Evolutionary conservation across 2,888 invertebrate genomes (phyloP).

Genomic region (Flexamia atlantica): DNA sequence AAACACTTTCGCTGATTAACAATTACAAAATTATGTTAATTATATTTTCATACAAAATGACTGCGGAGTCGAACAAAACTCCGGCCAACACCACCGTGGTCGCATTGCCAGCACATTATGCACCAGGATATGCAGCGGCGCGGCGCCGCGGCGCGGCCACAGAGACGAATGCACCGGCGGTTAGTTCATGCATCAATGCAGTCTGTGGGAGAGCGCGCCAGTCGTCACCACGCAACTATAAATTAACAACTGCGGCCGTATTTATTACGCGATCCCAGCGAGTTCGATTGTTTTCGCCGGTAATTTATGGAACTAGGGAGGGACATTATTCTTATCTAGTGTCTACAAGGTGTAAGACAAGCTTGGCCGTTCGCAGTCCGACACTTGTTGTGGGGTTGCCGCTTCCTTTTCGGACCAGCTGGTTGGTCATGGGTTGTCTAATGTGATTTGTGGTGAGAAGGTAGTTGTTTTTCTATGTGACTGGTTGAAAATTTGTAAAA

Average conservation of each 20-base stretch:
- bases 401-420: background rate
- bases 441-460: too few relatives aligned
- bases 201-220: slow-evolving; percentile 39
- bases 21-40: too few relatives aligned
- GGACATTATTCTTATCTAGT: slow-evolving; percentile 50
- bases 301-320: slow-evolving; percentile 34
- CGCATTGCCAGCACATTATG: background rate
- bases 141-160: background rate
- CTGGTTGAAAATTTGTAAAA: too few relatives aligned
- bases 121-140: background rate
- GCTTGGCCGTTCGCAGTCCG: background rate
- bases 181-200: slow-evolving; percentile 18
- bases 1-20: too few relatives aligned
- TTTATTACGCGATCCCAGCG: slow-evolving; percentile 29
- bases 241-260: slow-evolving; percentile 45
- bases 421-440: too few relatives aligned
- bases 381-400: slow-evolving; percentile 2
- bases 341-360: slow-evolving; percentile 43
- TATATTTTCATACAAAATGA: too few relatives aligned
- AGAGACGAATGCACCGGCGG: background rate
- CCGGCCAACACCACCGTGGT: too few relatives aligned
- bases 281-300: slow-evolving; percentile 42
- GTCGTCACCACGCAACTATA: slow-evolving; percentile 19
- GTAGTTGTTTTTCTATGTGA: too few relatives aligned
- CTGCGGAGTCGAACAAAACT: too few relatives aligned